Conservation (phyloP, 2,888 invertebrate genomes). For the Cenopis cana region DNA sequence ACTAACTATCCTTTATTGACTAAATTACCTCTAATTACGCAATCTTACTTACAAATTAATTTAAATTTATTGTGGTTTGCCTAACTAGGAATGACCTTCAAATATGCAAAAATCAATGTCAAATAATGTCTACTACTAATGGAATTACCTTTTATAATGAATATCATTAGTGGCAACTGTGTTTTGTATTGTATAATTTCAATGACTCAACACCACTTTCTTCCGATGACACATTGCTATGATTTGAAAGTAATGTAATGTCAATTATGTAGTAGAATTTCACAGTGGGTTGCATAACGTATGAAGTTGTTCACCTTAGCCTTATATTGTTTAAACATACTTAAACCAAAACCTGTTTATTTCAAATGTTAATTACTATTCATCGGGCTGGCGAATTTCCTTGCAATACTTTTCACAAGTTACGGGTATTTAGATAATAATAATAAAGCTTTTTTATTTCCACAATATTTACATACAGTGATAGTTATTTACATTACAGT, state of each 20-base stretch:
- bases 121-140: background rate
- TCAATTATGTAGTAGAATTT: constrained; percentile 26
- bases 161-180: background rate
- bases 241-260: constrained; percentile 2
- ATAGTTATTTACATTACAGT: no score
- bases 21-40: background rate
- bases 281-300: constrained; percentile 21
- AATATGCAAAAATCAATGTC: constrained; percentile 6
- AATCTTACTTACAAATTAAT: background rate
- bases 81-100: constrained; percentile 2
- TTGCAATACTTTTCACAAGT: constrained; percentile 23
- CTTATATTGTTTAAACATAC: constrained; percentile 18
- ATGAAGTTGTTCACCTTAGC: constrained; percentile 39
- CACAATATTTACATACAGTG: no score
- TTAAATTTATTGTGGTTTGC: background rate
- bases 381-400: constrained; percentile 18
- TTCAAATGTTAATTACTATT: constrained; percentile 32
- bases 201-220: constrained; percentile 24
- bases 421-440: background rate
- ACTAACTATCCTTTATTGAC: background rate
- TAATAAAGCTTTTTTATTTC: no score
- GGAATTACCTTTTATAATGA: background rate
- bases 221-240: constrained; percentile 5
- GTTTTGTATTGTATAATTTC: background rate
- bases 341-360: constrained; percentile 28